These are phyloP conservation scores for Drosophila kokeensis DNA, from an alignment of 2,888 invertebrate species.

Conservation along the genomic window DNA sequence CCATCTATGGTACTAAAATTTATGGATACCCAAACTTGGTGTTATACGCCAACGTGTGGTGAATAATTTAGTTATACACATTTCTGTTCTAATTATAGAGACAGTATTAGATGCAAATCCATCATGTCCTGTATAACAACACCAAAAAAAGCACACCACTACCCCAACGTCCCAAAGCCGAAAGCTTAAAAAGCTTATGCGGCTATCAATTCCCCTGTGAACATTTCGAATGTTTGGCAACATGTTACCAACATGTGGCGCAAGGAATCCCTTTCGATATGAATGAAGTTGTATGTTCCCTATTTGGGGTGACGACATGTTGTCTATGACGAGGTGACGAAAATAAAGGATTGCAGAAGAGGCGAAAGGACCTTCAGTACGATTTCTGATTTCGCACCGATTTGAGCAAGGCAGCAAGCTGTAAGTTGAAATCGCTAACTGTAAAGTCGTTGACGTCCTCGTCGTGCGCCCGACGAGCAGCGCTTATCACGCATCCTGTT, in stretches of 20 bases:
- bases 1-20: neutral
- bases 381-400: slow-evolving; percentile 76
- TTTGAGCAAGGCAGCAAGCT: slow-evolving; percentile 61
- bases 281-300: slow-evolving; percentile 45
- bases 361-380: slow-evolving; percentile 74
- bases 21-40: slow-evolving; percentile 43
- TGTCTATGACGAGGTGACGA: slow-evolving; percentile 21
- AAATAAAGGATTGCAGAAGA: slow-evolving; percentile 78
- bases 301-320: slow-evolving; percentile 19
- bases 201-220: slow-evolving; percentile 12
- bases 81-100: neutral
- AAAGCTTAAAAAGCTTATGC: neutral
- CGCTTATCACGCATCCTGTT: slow-evolving; percentile 18
- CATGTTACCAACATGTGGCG: slow-evolving; percentile 7
- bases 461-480: slow-evolving; percentile 35
- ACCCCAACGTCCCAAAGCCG: slow-evolving; percentile 7
- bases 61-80: neutral
- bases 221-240: slow-evolving; percentile 44
- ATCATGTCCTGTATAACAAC: neutral
- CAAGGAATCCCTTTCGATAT: neutral
- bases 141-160: slow-evolving; percentile 11
- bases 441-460: slow-evolving; percentile 29
- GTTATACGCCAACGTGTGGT: slow-evolving; percentile 16
- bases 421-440: slow-evolving; percentile 7
- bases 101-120: neutral